Evolutionary conservation across 2,113 vertebrate genomes (phyloP), one percentile per base, ranked within the genome.

Genomic region (Garra rufa): DNA sequence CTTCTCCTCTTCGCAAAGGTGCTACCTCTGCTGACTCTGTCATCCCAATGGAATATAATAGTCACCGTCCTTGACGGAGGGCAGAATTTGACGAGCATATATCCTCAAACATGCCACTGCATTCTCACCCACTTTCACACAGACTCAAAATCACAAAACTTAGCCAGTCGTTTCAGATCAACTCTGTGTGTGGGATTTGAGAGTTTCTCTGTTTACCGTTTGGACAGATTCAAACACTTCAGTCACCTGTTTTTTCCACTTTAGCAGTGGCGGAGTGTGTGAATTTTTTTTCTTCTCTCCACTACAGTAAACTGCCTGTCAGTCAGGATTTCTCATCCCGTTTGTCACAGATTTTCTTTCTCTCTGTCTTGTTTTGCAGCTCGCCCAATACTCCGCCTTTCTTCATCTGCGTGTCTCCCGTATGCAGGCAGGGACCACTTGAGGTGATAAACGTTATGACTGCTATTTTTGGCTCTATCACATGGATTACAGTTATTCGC

Each of bases 401-500:
- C 83, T 65, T 61, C 67, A 79, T 88, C 83, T 75, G 26, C 9
- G 24, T 8, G 34, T 38, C 71, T 82, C 34, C 73, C 30, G 5
- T 79, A 41, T 79, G 75, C 79, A 75, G 44, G 52, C 75, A 88
- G 77, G 80, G 77, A 73, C 71, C 73, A 86, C 78, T 83, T 15
- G n/a, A 79, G 79, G 82, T 88, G 85, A 84, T 86, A 85, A 88
- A 86, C 73, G 38, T 55, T 73, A 83, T 52, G 57, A 50, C 74
- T 82, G 74, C 87, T 88, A 85, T 85, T 85, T 88, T 63, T 71
- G 71, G 74, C 82, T 73, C 44, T 74, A 84, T 88, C 85, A 86
- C 75, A 63, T 85, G 85, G 83, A 87, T 86, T 86, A 86, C 79
- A 79, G 85, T 70, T 82, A 83, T 85, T 83, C 75, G 1, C 67